Percentiles rank a stretch among this genome's conserved stretches.
Conservation (phyloP, 2,888 invertebrate genomes). For the Campoletis raptor region DNA sequence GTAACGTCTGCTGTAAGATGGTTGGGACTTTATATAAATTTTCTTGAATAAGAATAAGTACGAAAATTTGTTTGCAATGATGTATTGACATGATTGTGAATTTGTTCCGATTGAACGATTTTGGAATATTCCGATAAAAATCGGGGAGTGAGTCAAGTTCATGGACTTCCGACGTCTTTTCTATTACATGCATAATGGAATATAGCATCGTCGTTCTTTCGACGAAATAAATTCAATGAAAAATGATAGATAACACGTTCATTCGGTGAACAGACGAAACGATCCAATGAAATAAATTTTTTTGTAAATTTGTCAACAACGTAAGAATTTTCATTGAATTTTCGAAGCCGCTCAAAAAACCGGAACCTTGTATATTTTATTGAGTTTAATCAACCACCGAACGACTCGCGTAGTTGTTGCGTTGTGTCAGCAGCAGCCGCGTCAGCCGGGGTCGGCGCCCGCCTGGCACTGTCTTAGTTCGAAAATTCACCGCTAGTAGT, state of each 20-base stretch:
- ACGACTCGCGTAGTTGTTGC: slow-evolving; percentile 71
- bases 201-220: neutral
- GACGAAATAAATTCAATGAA: neutral
- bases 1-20: neutral
- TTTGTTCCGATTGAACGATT: neutral
- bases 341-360: neutral
- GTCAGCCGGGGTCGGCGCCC: slow-evolving; percentile 80
- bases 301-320: neutral
- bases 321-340: neutral
- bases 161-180: neutral
- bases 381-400: neutral
- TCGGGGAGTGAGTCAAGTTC: neutral
- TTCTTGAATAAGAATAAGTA: neutral
- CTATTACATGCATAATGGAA: neutral
- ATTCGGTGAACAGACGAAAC: neutral
- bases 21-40: neutral
- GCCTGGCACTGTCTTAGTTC: slow-evolving; percentile 76
- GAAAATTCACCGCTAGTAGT: slow-evolving; percentile 67
- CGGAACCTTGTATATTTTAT: slow-evolving; percentile 6
- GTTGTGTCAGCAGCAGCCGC: slow-evolving; percentile 78
- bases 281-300: neutral
- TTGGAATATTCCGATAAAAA: neutral
- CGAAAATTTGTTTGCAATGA: neutral
- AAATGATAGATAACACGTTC: neutral
- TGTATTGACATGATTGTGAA: neutral